Conservation (phyloP, 2,888 invertebrate genomes). For the Lithophane socia region DNA sequence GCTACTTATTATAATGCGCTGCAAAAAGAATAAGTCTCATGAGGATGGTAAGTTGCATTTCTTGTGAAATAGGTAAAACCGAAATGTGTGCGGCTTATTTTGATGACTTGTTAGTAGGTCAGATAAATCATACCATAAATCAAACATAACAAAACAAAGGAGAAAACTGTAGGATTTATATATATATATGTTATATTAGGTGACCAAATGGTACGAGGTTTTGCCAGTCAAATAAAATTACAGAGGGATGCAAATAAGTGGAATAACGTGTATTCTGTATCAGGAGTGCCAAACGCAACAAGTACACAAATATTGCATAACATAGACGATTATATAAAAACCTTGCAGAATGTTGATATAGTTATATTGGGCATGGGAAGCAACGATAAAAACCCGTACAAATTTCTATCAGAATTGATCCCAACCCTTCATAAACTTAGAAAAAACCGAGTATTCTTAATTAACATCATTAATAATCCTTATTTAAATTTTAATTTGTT, state of each 20-base stretch:
- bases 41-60: too few species aligned
- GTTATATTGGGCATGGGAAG: slow-evolving; percentile 11
- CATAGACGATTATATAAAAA: slow-evolving; percentile 19
- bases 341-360: slow-evolving; percentile 3
- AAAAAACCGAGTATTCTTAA: background rate
- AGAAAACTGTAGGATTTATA: too few species aligned
- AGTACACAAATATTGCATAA: slow-evolving; percentile 18
- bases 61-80: too few species aligned
- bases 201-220: background rate
- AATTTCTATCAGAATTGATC: slow-evolving; percentile 10
- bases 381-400: slow-evolving; percentile 12
- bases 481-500: slow-evolving; percentile 21
- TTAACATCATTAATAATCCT: slow-evolving; percentile 20
- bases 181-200: too few species aligned
- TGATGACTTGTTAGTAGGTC: too few species aligned
- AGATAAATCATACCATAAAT: too few species aligned
- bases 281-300: slow-evolving; percentile 10
- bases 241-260: slow-evolving; percentile 14
- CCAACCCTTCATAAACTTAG: slow-evolving; percentile 1
- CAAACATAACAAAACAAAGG: too few species aligned
- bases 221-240: slow-evolving; percentile 5
- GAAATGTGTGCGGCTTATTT: too few species aligned
- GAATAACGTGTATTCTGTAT: slow-evolving; percentile 24
- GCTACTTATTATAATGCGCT: too few species aligned
- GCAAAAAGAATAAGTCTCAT: too few species aligned